phyloP scores from a whole-genome alignment of 2,797 vertebrate species.

The Rhynchotus rufescens region DNA sequence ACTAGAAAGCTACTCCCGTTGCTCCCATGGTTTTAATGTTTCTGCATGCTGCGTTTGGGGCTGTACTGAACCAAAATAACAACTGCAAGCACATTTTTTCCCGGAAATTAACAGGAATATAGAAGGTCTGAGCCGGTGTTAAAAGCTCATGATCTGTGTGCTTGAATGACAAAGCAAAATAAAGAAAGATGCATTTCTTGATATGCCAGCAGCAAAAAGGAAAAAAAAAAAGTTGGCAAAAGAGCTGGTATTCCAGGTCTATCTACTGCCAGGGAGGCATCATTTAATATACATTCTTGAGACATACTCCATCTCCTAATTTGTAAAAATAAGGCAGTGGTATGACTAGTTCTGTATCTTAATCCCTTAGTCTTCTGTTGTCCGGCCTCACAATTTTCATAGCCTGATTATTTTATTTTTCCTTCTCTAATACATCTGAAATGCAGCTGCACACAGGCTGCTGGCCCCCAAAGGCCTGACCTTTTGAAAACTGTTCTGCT shows the following conservation, averaged over 20 bases:
- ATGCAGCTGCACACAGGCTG: slow-evolving; percentile 45
- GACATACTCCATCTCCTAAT: not conserved
- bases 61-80: not conserved
- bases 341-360: slow-evolving; percentile 55
- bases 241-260: slow-evolving; percentile 25
- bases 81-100: not conserved
- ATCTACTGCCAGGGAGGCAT: not conserved
- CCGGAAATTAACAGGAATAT: not conserved
- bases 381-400: slow-evolving; percentile 44
- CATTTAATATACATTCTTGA: slow-evolving; percentile 28
- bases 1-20: not conserved
- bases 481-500: slow-evolving; percentile 19
- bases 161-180: not conserved
- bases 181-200: not conserved
- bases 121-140: not conserved
- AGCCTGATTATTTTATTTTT: not conserved
- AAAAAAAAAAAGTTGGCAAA: not conserved
- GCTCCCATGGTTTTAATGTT: not conserved
- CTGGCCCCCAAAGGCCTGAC: slow-evolving; percentile 24
- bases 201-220: not conserved
- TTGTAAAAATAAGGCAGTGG: slow-evolving; percentile 39
- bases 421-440: not conserved
- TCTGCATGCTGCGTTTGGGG: not conserved
- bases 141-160: not conserved
- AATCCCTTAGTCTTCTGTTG: slow-evolving; percentile 63